A percentile compares a stretch with the other conserved stretches of the same genome.
These are phyloP conservation scores for Molorchus minor DNA, from an alignment of 2,888 invertebrate genomes.

Conservation along the genomic window DNA sequence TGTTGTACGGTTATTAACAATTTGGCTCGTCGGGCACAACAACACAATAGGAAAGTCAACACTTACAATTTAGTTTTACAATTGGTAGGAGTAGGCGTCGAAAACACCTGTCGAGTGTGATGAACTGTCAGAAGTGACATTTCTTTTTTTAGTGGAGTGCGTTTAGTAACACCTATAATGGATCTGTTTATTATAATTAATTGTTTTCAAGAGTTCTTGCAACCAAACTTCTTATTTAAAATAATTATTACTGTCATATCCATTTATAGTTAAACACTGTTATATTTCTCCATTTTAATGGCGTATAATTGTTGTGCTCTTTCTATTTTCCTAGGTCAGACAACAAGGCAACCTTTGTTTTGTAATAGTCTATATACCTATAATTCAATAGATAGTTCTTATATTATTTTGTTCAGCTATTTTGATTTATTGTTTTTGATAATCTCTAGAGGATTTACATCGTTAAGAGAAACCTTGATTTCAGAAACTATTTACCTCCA, in stretches of 20 bases:
- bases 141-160: slow-evolving; percentile 1
- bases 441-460: too few species aligned
- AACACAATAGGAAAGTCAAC: slow-evolving; percentile 10
- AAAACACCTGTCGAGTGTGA: background rate
- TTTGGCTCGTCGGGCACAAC: background rate
- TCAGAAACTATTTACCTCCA: too few species aligned
- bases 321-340: background rate
- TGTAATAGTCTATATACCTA: too few species aligned
- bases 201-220: slow-evolving; percentile 13
- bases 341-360: slow-evolving; percentile 2
- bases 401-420: background rate
- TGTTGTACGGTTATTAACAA: slow-evolving; percentile 7
- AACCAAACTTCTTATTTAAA: background rate
- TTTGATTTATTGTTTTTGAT: too few species aligned
- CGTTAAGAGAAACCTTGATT: too few species aligned
- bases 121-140: slow-evolving; percentile 9
- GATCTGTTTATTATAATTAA: slow-evolving; percentile 10
- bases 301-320: slow-evolving; percentile 4
- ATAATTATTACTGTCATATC: slow-evolving; percentile 1
- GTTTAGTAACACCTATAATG: background rate
- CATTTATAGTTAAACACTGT: slow-evolving; percentile 6
- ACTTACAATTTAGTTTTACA: slow-evolving; percentile 9
- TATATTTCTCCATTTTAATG: slow-evolving; percentile 10
- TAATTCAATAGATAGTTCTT: too few species aligned
- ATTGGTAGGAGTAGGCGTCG: slow-evolving; percentile 3